These are phyloP conservation scores for Macrotus californicus DNA, from an alignment of 2,113 vertebrate genomes.

Conservation along the genomic window DNA sequence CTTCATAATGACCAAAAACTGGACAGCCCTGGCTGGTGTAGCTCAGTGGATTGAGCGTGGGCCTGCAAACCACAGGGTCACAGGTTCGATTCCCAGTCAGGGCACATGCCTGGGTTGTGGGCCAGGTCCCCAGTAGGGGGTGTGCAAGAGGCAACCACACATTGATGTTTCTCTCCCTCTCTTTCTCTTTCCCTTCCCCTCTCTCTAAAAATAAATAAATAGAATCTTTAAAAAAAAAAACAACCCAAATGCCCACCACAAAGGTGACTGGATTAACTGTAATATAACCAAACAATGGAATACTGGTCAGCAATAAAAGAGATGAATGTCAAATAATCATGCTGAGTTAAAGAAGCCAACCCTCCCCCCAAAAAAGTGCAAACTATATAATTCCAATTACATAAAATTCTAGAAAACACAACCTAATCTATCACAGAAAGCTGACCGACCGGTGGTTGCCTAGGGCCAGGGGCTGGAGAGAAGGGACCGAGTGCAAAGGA, in stretches of 20 bases:
- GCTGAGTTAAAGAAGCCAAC: neutral
- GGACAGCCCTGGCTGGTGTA: too few species aligned
- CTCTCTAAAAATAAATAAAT: too few species aligned
- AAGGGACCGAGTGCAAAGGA: neutral
- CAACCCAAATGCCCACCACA: neutral
- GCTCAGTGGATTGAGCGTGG: too few species aligned
- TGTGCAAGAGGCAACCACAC: too few species aligned
- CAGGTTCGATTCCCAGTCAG: too few species aligned
- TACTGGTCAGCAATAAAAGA: neutral
- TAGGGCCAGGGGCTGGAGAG: neutral
- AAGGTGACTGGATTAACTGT: neutral
- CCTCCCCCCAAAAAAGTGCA: neutral
- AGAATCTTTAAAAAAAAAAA: too few species aligned
- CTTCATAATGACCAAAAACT: neutral
- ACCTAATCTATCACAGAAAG: neutral
- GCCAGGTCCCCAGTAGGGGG: too few species aligned
- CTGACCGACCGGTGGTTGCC: neutral
- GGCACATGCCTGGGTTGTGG: too few species aligned
- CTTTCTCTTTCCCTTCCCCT: too few species aligned
- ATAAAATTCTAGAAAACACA: neutral
- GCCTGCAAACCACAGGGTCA: too few species aligned
- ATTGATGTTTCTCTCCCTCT: too few species aligned
- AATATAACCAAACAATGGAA: neutral
- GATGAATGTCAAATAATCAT: neutral
- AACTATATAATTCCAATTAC: neutral